phyloP scores from a whole-genome alignment of 2,888 invertebrate genomes.

The Epirrita christyi region DNA sequence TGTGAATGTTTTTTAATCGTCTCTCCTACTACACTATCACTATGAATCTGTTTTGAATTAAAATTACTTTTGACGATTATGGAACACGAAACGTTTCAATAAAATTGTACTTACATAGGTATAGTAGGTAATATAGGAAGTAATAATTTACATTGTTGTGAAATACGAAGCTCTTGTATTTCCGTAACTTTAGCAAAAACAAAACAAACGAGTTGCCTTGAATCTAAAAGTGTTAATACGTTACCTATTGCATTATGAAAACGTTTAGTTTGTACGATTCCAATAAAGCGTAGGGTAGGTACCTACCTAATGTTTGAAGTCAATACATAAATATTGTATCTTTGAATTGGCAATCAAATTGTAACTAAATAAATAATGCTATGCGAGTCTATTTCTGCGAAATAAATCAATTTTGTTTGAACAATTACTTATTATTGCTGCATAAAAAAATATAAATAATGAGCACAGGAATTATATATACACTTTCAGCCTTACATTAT shows the following conservation, averaged over 20 bases:
- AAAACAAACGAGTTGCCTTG: constrained; percentile 78
- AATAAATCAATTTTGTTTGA: constrained; percentile 47
- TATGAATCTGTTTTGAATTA: constrained; percentile 40
- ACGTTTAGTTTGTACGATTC: constrained; percentile 29
- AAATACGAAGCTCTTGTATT: constrained; percentile 56
- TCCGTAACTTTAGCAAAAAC: constrained; percentile 60
- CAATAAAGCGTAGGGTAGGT: constrained; percentile 51
- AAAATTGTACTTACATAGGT: constrained; percentile 24
- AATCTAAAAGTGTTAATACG: constrained; percentile 62
- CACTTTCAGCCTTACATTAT: neutral
- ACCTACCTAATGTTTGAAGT: constrained; percentile 63
- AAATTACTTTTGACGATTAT: constrained; percentile 46
- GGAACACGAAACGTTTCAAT: constrained; percentile 50
- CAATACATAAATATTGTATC: constrained; percentile 38
- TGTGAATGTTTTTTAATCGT: constrained; percentile 26
- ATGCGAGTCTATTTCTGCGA: constrained; percentile 48
- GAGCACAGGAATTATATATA: neutral
- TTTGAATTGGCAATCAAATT: constrained; percentile 32
- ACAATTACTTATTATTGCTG: constrained; percentile 25
- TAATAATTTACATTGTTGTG: constrained; percentile 48
- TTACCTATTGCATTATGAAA: constrained; percentile 62
- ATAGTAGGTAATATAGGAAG: constrained; percentile 46
- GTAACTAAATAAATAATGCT: constrained; percentile 30
- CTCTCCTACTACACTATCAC: constrained; percentile 25
- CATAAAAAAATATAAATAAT: neutral